Percentiles rank a stretch among this genome's conserved stretches.
phyloP scores from a whole-genome alignment of 2,113 vertebrate genomes.

The Excalfactoria chinensis region DNA sequence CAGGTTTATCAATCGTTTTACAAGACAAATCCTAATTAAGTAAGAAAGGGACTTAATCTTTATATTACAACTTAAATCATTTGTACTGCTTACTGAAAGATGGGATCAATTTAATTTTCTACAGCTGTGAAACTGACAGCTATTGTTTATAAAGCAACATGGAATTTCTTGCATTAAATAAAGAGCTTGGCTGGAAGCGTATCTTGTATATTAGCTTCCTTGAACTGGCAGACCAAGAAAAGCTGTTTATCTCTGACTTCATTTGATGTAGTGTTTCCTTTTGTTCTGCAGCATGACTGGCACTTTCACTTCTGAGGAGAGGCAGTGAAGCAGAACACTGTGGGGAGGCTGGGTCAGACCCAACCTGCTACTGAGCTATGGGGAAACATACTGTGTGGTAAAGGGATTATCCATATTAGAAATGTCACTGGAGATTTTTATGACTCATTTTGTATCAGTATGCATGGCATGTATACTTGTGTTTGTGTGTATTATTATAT shows the following conservation, averaged over 20 bases:
- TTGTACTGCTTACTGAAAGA: background rate
- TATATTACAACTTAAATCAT: constrained; percentile 15
- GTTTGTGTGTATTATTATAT: too few relatives aligned
- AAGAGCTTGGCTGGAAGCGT: background rate
- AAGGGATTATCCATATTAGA: rapidly evolving
- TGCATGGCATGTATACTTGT: rapidly evolving
- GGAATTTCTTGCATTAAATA: background rate
- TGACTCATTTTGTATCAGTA: rapidly evolving
- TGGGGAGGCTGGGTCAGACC: background rate
- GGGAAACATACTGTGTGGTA: rapidly evolving
- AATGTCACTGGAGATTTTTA: rapidly evolving
- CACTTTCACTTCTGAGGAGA: rapidly evolving
- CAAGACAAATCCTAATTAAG: constrained; percentile 24
- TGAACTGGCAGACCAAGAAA: background rate
- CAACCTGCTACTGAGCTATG: rapidly evolving
- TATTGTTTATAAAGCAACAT: background rate
- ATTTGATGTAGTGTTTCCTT: background rate
- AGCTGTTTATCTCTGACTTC: rapidly evolving
- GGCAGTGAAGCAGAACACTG: rapidly evolving
- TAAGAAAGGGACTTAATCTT: constrained; percentile 39
- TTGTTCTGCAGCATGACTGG: rapidly evolving
- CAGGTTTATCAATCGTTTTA: constrained; percentile 41
- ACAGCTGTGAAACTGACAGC: constrained; percentile 16
- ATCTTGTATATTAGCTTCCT: background rate
- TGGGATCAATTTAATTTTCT: constrained; percentile 37